A percentile compares a stretch with the other conserved stretches of the same genome.
These are phyloP conservation scores for Drosophila tani DNA, from an alignment of 1,140 invertebrate genomes.

Conservation along the genomic window DNA sequence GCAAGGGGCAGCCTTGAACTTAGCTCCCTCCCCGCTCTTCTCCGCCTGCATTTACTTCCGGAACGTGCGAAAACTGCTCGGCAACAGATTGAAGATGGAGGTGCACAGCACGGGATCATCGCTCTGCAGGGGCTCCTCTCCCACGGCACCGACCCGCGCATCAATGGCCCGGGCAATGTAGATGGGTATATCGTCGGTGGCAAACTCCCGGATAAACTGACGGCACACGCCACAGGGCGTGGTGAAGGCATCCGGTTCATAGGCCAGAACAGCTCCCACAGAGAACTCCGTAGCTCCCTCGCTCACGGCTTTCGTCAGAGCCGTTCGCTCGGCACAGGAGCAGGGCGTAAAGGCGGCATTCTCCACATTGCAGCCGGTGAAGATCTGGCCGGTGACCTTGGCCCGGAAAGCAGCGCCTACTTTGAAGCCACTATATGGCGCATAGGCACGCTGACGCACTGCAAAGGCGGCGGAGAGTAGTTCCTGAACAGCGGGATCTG, in stretches of 20 bases:
- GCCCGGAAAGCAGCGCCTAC: slow-evolving; percentile 95
- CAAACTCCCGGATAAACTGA: slow-evolving; percentile 93
- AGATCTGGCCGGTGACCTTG: slow-evolving; percentile 88
- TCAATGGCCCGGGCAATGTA: slow-evolving; percentile 90
- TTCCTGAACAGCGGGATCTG: slow-evolving; percentile 87
- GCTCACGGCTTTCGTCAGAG: slow-evolving; percentile 94
- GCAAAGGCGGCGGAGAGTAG: slow-evolving; percentile 87
- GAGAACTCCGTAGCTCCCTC: slow-evolving; percentile 92
- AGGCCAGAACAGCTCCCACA: slow-evolving; percentile 90
- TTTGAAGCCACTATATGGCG: slow-evolving; percentile 95
- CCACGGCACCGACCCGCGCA: slow-evolving; percentile 68
- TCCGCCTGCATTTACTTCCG: slow-evolving; percentile 21
- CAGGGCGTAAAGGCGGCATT: slow-evolving; percentile 92
- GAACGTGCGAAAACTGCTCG: slow-evolving; percentile 84
- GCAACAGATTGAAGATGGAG: slow-evolving; percentile 88
- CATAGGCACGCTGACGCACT: slow-evolving; percentile 91
- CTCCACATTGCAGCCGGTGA: slow-evolving; percentile 95
- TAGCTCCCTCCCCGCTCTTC: neutral
- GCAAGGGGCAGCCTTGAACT: slow-evolving; percentile 41
- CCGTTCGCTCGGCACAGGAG: slow-evolving; percentile 96
- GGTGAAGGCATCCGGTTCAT: slow-evolving; percentile 88
- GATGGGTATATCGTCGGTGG: slow-evolving; percentile 88
- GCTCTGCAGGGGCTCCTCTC: slow-evolving; percentile 27
- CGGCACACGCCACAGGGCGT: slow-evolving; percentile 97
- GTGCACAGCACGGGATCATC: slow-evolving; percentile 87